Evolutionary conservation across 2,888 invertebrate species (phyloP).

Genomic region (Lycia hirtaria): DNA sequence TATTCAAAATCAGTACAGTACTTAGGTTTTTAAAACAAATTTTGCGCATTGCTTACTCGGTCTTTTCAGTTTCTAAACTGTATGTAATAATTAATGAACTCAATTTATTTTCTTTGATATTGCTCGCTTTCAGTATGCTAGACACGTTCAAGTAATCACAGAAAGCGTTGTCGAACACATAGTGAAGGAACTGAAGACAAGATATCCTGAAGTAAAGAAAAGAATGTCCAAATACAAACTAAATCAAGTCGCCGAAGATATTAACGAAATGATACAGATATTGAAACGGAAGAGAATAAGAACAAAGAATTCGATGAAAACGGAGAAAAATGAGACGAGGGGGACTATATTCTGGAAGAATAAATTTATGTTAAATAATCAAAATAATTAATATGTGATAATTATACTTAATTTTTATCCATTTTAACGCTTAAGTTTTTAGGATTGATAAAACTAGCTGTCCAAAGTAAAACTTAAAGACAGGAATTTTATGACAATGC

Average conservation of each 20-base stretch:
- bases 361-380: not conserved
- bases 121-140: slow-evolving; percentile 56
- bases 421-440: no score
- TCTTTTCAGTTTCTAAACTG: no score
- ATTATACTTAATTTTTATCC: no score
- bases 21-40: no score
- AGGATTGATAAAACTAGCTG: no score
- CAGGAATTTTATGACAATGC: no score
- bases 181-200: slow-evolving; percentile 48
- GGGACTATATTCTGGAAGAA: slow-evolving; percentile 22
- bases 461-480: no score
- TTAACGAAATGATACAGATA: not conserved
- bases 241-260: slow-evolving; percentile 2
- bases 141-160: slow-evolving; percentile 54
- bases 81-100: no score
- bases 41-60: no score
- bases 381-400: no score
- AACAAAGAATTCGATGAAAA: not conserved
- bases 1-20: no score
- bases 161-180: slow-evolving; percentile 54
- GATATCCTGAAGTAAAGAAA: slow-evolving; percentile 27
- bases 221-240: not conserved
- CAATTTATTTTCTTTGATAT: no score
- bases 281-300: slow-evolving; percentile 3
- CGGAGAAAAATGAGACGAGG: not conserved